Evolutionary conservation across 2,888 invertebrate species (phyloP), one percentile per base, ranked within the genome.

Genomic region (Chironomus tentans): DNA sequence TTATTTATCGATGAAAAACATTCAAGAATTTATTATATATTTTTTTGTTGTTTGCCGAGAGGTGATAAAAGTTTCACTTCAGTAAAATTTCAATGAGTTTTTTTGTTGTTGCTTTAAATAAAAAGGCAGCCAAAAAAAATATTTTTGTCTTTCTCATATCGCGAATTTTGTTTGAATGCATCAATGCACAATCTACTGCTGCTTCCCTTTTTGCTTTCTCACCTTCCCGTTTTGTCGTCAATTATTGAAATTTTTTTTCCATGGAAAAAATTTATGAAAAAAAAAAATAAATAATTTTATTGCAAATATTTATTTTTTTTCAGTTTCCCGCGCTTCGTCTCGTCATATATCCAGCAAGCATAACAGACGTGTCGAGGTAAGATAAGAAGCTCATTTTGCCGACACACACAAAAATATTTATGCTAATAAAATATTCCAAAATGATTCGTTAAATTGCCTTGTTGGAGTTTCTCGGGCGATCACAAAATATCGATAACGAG

Each of bases 41-140:
- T 73, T 73, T 28, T 71, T 50, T 24, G 15, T 56, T 24, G 15
- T 46, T 62, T 62, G 13, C 62, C 62, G 65, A 62, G 24, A 73
- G 71, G 72, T 62, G 72, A 73, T 46, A 73, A 73, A 73, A 73
- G 62, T 73, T 73, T 73, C 72, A 73, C 72, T 62, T 73, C 72
- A 15, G 62, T 62, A 28, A 73, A 73, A 73, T 62, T 73, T 73
- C 72, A 73, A 73, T 73, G 38, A 62, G 12, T 22, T 73, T 73
- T 62, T 38, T 28, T 73, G 28, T 13, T 47, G n/a, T n/a, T n/a
- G n/a, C n/a, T 28, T 28, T 28, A 28, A 28, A 28, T 28, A 28
- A 28, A 28, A 28, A 28, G 28, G 28, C 6, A 28, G 6, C 28
- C 28, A 28, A 28, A 28, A 28, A 28, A 13, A 10, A 13, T 68